Evolutionary conservation across 2,797 vertebrate genomes (phyloP), one percentile per base, ranked within the genome.

Genomic region (Babyrousa celebensis): DNA sequence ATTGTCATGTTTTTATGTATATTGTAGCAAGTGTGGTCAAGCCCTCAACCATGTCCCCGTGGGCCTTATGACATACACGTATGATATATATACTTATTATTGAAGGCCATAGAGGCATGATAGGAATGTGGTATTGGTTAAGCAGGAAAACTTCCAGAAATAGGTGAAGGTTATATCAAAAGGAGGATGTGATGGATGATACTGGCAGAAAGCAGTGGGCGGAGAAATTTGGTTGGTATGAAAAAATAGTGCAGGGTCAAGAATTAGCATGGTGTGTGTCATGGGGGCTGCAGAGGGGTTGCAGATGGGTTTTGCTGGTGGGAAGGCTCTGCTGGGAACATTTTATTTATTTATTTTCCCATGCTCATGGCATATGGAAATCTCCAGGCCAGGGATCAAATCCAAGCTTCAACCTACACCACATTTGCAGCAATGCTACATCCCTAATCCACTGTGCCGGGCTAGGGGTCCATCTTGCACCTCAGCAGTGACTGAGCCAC

Each of bases 91-190:
- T 48, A 48, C 43, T 71, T 88, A 63, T 85, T 75, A 9, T 20
- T 80, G 56, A 94, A 52, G 32, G 5, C 23, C 20, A 6, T 21
- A 56, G 15, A 91, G 23, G 68, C 85, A 68, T 79, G 48, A 40
- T 77, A 65, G 85, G 54, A 62, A 79, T 25, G 18, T 60, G 20
- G 77, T 88, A 2, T 85, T 85, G 17, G 14, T 84, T 93, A 93
- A 62, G 29, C n/a, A 62, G 71, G 36, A 63, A 63, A 70, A 88
- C 12, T 91, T 91, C 12, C 60, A 89, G 92, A 89, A 79, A 63
- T n/a, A 36, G 29, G 36, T n/a, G 52, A 62, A 89, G 15, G n/a
- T 56, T 63, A 43, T 85, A 56, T 74, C 4, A 65, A 85, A 92
- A 71, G 74, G 75, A 89, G 68, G 29, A 63, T 54, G 23, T n/a